phyloP scores from a whole-genome alignment of 2,797 vertebrate genomes.

The Chanos chanos region DNA sequence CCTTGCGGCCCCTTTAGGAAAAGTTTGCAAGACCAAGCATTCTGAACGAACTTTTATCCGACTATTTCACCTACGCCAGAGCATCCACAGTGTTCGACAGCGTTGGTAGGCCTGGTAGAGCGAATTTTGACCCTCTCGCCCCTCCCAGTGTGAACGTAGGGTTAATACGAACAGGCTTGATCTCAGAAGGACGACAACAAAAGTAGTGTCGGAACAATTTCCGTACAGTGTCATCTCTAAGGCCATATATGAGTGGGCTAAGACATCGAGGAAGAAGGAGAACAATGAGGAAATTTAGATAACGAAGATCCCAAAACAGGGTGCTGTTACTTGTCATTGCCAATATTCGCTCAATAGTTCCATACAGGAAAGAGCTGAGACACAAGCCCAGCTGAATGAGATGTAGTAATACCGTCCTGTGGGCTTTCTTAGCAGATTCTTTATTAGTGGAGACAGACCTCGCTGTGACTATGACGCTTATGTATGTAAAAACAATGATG shows the following conservation, averaged over 20 bases:
- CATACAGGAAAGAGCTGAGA: slow-evolving; percentile 35
- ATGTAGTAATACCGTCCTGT: slow-evolving; percentile 40
- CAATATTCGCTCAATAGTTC: slow-evolving; percentile 17
- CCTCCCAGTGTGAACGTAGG: too few species aligned
- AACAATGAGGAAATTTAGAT: slow-evolving; percentile 29
- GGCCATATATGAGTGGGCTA: slow-evolving; percentile 47
- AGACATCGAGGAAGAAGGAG: slow-evolving; percentile 39
- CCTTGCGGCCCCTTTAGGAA: too few species aligned
- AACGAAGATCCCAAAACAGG: slow-evolving; percentile 32
- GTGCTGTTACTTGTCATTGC: background rate
- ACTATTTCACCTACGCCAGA: too few species aligned
- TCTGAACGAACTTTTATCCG: too few species aligned
- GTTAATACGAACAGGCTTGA: slow-evolving; percentile 23
- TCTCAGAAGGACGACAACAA: slow-evolving; percentile 26
- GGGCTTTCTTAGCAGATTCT: slow-evolving; percentile 32
- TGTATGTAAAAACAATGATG: slow-evolving; percentile 35
- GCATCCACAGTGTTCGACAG: too few species aligned
- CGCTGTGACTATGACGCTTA: slow-evolving; percentile 39
- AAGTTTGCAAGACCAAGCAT: too few species aligned
- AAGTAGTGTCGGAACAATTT: slow-evolving; percentile 42
- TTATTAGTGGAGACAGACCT: slow-evolving; percentile 37
- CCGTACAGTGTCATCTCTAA: slow-evolving; percentile 43
- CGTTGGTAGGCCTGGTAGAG: too few species aligned
- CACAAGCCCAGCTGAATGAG: slow-evolving; percentile 41
- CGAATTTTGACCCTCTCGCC: too few species aligned